phyloP scores from a whole-genome alignment of 2,797 vertebrate genomes.

The Semaprochilodus insignis region DNA sequence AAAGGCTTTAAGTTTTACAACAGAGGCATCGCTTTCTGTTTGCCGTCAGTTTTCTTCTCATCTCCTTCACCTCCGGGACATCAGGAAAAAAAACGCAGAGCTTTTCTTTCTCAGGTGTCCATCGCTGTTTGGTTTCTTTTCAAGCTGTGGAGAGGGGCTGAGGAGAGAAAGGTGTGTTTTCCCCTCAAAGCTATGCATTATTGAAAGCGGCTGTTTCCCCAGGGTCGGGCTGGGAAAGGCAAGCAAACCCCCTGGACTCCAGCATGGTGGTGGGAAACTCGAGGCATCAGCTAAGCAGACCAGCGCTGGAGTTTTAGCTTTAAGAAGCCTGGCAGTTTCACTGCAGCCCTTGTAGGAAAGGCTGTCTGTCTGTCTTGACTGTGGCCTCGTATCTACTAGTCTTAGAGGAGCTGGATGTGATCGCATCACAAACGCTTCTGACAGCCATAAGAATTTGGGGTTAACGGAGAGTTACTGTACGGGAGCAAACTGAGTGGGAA shows the following conservation, averaged over 20 bases:
- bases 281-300: background rate
- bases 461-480: too few relatives aligned
- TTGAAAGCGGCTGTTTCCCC: conserved; percentile 4
- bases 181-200: conserved; percentile 30
- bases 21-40: conserved; percentile 32
- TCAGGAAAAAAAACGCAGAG: background rate
- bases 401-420: too few relatives aligned
- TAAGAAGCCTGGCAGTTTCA: background rate
- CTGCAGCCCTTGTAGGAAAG: background rate
- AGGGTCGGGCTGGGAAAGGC: background rate
- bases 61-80: background rate
- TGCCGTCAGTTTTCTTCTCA: conserved; percentile 7
- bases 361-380: background rate
- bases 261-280: background rate
- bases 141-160: background rate
- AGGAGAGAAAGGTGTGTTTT: conserved; percentile 10
- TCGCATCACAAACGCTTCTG: too few relatives aligned
- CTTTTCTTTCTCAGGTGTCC: conserved; percentile 22
- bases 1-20: conserved; percentile 34
- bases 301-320: background rate
- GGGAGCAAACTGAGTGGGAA: too few relatives aligned
- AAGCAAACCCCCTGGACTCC: background rate
- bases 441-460: too few relatives aligned
- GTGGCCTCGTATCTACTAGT: background rate
- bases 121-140: background rate